phyloP scores from a whole-genome alignment of 2,797 vertebrate genomes.

The Siniperca undulata region DNA sequence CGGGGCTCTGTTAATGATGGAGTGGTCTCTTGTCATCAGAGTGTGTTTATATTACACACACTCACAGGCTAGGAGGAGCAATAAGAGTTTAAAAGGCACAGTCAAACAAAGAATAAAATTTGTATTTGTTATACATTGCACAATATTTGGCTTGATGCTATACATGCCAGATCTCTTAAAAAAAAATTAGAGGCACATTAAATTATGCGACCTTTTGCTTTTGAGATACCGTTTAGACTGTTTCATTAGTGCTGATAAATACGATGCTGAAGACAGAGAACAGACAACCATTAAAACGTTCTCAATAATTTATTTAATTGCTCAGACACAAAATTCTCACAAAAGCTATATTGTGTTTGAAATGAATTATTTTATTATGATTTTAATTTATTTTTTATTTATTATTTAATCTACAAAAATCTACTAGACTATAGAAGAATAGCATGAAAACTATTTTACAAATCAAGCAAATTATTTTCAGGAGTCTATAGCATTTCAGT shows the following conservation, averaged over 20 bases:
- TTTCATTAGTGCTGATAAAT: slow-evolving; percentile 50
- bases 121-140: slow-evolving; percentile 31
- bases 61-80: slow-evolving; percentile 53
- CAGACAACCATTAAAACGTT: slow-evolving; percentile 14
- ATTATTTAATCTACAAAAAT: slow-evolving; percentile 2
- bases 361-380: background rate
- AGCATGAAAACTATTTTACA: background rate
- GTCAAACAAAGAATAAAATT: slow-evolving; percentile 54
- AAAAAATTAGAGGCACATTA: slow-evolving; percentile 47
- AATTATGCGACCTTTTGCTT: slow-evolving; percentile 35
- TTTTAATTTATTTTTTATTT: background rate
- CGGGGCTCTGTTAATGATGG: slow-evolving; percentile 60
- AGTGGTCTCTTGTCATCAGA: slow-evolving; percentile 72
- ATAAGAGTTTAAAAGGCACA: slow-evolving; percentile 47
- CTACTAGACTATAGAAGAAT: background rate
- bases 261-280: slow-evolving; percentile 34
- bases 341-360: slow-evolving; percentile 1
- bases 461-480: background rate
- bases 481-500: background rate
- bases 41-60: slow-evolving; percentile 74
- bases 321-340: background rate
- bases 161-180: slow-evolving; percentile 44
- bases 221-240: slow-evolving; percentile 28
- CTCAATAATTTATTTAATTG: background rate
- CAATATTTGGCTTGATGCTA: slow-evolving; percentile 45